Percentiles rank a stretch among this genome's conserved stretches.
phyloP scores from a whole-genome alignment of 35 echinoderm and acorn worm species.

The Heliocidaris tuberculata region DNA sequence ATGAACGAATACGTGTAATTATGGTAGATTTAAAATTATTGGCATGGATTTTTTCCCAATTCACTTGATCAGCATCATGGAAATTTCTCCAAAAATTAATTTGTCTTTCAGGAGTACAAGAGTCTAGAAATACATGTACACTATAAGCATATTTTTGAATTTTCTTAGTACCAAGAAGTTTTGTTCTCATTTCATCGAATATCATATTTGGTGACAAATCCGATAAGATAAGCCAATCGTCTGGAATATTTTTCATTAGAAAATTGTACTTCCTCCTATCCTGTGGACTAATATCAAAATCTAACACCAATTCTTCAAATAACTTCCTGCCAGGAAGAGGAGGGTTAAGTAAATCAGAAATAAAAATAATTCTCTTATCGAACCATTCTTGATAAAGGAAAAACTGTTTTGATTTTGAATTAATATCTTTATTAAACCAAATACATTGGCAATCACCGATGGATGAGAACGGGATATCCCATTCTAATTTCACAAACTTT shows the following conservation, averaged over 20 bases:
- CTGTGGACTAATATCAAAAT: background rate
- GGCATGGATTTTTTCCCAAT: background rate
- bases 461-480: background rate
- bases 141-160: background rate
- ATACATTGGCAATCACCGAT: too few relatives aligned
- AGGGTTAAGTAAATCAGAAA: slow-evolving; percentile 5
- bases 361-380: background rate
- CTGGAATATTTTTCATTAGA: background rate
- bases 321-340: background rate
- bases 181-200: background rate
- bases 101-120: background rate
- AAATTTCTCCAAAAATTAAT: background rate
- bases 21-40: background rate
- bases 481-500: background rate
- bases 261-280: background rate
- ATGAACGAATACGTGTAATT: slow-evolving; percentile 21
- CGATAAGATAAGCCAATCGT: background rate
- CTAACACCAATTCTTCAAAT: background rate
- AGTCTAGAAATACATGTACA: background rate
- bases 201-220: background rate
- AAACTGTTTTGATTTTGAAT: background rate
- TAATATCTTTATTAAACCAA: background rate
- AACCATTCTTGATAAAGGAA: background rate
- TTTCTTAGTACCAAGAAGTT: background rate
- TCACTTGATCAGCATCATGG: background rate